Evolutionary conservation across 2,113 vertebrate genomes (phyloP).

Genomic region (Psammodynastes pulverulentus): DNA sequence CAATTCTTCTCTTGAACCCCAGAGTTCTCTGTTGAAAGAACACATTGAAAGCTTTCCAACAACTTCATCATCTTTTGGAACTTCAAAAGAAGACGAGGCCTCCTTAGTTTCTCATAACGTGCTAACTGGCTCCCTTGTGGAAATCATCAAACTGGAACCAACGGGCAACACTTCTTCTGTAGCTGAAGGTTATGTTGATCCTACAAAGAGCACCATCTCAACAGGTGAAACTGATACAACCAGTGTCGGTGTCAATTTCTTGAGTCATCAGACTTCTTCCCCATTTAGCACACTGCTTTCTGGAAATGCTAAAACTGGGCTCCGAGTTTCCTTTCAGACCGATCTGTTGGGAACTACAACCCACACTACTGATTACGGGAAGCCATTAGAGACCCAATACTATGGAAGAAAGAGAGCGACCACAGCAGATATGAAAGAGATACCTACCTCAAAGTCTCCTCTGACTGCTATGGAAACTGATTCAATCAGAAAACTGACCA

Average conservation of each 20-base stretch:
- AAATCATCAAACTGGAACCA: neutral
- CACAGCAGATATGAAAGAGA: accelerated
- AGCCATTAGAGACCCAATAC: neutral
- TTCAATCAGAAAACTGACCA: neutral
- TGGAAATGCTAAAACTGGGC: accelerated
- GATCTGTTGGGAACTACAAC: neutral
- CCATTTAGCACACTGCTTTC: accelerated
- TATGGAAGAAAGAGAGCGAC: neutral
- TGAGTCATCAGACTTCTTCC: accelerated
- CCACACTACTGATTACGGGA: neutral
- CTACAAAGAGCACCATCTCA: neutral
- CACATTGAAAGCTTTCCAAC: neutral
- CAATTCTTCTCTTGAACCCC: neutral
- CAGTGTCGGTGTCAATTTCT: accelerated
- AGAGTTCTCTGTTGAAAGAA: neutral
- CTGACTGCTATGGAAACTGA: too few species aligned
- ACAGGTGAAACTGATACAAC: accelerated
- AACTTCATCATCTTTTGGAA: neutral
- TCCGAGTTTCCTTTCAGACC: neutral
- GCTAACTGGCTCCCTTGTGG: neutral
- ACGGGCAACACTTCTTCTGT: neutral
- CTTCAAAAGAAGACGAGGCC: accelerated
- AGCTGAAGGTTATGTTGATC: neutral
- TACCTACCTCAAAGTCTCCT: neutral
- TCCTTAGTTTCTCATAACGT: accelerated